These are phyloP conservation scores for Hetaerina americana DNA, from an alignment of 1,140 invertebrate genomes.

Conservation along the genomic window DNA sequence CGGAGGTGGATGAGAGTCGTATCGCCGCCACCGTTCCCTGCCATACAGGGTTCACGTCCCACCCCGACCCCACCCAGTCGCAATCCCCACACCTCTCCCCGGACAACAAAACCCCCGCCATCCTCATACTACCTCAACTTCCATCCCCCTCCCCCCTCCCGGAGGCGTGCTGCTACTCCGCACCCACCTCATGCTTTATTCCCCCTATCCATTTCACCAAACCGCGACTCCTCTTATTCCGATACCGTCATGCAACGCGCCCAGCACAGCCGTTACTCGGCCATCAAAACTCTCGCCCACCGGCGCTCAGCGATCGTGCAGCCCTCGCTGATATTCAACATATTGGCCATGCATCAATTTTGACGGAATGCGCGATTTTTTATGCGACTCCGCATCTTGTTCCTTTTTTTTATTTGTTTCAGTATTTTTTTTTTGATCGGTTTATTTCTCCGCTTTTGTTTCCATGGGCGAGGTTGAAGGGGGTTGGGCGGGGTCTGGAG, in stretches of 20 bases:
- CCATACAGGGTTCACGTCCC: too few species aligned
- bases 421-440: too few species aligned
- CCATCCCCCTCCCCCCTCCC: neutral
- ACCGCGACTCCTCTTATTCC: too few species aligned
- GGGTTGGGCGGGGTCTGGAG: too few species aligned
- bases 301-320: neutral
- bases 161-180: neutral
- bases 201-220: neutral
- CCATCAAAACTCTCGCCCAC: neutral
- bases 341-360: neutral
- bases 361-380: neutral
- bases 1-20: too few species aligned
- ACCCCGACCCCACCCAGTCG: too few species aligned
- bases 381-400: neutral
- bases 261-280: too few species aligned
- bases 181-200: neutral
- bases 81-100: too few species aligned
- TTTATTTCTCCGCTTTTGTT: too few species aligned
- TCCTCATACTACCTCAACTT: neutral
- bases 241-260: neutral
- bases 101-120: too few species aligned
- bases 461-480: too few species aligned
- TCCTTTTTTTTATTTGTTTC: neutral
- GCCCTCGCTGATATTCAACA: conserved; percentile 1
- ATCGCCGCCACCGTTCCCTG: too few species aligned